Conservation (phyloP, 2,888 invertebrate species). For the Cybosia mesomella region DNA sequence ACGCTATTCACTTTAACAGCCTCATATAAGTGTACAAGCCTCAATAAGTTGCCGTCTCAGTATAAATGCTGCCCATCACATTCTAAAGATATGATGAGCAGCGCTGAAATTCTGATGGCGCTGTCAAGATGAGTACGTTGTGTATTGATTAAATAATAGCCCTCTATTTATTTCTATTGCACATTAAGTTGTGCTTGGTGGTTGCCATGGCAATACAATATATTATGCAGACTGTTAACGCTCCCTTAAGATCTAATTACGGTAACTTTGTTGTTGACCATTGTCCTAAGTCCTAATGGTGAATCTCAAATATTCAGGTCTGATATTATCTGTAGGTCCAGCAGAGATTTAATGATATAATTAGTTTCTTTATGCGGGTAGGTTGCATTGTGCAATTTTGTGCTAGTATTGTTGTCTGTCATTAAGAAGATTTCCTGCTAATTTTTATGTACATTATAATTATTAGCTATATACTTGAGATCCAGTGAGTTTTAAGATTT, state of each 20-base stretch:
- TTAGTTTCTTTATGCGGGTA: background rate
- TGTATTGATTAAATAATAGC: background rate
- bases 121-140: background rate
- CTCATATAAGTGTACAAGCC: too few relatives aligned
- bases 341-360: background rate
- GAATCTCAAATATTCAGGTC: too few relatives aligned
- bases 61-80: too few relatives aligned
- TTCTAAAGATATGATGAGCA: too few relatives aligned
- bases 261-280: background rate
- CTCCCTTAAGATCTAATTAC: background rate
- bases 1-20: too few relatives aligned
- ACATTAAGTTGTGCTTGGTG: background rate
- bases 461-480: too few relatives aligned
- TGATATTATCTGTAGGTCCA: background rate
- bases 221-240: background rate
- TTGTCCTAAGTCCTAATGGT: background rate
- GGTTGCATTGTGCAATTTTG: background rate
- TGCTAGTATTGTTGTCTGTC: too few relatives aligned
- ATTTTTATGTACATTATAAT: too few relatives aligned
- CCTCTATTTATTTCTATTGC: background rate
- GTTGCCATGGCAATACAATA: constrained; percentile 1
- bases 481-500: too few relatives aligned
- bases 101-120: too few relatives aligned
- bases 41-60: too few relatives aligned
- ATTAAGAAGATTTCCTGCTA: background rate